Evolutionary conservation across 2,888 invertebrate genomes (phyloP).

Genomic region (Tipula vernalis): DNA sequence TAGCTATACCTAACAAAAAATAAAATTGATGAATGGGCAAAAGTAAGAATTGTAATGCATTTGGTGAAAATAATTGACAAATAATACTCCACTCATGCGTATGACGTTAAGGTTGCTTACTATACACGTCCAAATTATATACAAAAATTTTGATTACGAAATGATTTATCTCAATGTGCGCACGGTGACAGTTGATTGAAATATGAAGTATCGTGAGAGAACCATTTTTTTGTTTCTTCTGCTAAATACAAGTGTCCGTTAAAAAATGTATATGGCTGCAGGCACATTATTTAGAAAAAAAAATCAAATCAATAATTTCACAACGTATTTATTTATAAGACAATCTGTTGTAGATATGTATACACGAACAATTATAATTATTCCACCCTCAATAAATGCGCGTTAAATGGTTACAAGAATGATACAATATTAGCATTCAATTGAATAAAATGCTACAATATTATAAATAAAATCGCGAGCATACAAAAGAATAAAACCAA

Average conservation of each 20-base stretch:
- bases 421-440: too few relatives aligned
- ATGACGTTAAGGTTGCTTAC: background rate
- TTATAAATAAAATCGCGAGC: too few relatives aligned
- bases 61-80: background rate
- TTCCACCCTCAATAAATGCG: too few relatives aligned
- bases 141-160: background rate
- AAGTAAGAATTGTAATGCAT: background rate
- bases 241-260: background rate
- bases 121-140: background rate
- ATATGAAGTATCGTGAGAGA: background rate
- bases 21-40: background rate
- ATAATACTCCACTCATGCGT: background rate
- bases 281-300: background rate
- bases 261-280: background rate
- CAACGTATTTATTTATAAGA: too few relatives aligned
- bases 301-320: too few relatives aligned
- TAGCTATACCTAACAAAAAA: background rate
- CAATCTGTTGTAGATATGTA: too few relatives aligned
- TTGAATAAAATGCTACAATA: too few relatives aligned
- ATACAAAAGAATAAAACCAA: too few relatives aligned
- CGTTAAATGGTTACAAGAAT: too few relatives aligned
- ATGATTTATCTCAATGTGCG: background rate
- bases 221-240: background rate
- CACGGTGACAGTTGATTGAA: background rate
- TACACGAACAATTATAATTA: too few relatives aligned